A percentile compares a stretch with the other conserved stretches of the same genome.
Evolutionary conservation across 1,140 invertebrate species (phyloP).

Genomic region (Cheumatopsyche charites): DNA sequence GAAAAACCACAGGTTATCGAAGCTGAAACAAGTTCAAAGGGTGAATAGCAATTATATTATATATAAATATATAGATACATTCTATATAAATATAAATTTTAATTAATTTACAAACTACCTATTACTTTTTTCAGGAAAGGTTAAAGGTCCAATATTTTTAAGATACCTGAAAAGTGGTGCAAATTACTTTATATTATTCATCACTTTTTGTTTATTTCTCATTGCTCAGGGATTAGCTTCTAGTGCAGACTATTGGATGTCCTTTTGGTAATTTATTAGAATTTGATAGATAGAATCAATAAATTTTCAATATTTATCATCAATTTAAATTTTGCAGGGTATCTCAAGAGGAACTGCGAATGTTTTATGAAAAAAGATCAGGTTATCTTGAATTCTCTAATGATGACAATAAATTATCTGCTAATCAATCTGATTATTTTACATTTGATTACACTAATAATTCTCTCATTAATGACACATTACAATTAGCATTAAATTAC

Average conservation of each 20-base stretch:
- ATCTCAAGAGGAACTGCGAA: conserved; percentile 45
- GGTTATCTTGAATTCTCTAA: background rate
- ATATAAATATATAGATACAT: too few species aligned
- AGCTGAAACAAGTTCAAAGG: conserved; percentile 41
- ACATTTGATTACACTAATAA: background rate
- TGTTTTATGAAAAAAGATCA: conserved; percentile 21
- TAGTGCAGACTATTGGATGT: conserved; percentile 45
- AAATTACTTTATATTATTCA: conserved; percentile 30
- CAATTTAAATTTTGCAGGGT: conserved; percentile 38
- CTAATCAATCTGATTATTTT: too few species aligned
- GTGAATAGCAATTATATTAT: conserved; percentile 20
- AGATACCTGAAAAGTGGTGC: conserved; percentile 43
- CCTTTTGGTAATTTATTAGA: conserved; percentile 41
- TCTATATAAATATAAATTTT: too few species aligned
- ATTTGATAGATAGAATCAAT: conserved; percentile 14
- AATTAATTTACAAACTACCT: too few species aligned
- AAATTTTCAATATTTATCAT: background rate
- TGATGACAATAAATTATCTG: background rate
- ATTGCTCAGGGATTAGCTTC: conserved; percentile 34
- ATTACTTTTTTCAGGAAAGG: conserved; percentile 29
- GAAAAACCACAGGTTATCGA: conserved; percentile 30
- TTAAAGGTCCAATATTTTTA: conserved; percentile 42
- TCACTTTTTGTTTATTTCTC: conserved; percentile 32
- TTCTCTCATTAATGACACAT: background rate
- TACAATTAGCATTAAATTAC: background rate